Conservation (phyloP, 2,888 invertebrate species). For the Geotrupes spiniger region DNA sequence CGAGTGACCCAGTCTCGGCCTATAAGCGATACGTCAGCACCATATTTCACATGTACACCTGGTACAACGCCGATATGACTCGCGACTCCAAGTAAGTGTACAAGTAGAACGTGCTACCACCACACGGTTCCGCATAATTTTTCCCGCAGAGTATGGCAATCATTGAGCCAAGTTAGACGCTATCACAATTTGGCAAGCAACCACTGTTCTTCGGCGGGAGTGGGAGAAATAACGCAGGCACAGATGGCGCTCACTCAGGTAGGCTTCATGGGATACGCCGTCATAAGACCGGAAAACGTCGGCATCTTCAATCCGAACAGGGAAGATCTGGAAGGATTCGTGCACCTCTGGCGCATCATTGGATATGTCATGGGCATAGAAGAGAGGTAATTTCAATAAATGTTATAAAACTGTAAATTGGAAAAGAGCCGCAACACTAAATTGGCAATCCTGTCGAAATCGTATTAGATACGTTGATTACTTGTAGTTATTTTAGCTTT, state of each 20-base stretch:
- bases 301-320: constrained; percentile 60
- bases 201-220: constrained; percentile 49
- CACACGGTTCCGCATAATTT: no score
- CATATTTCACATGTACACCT: constrained; percentile 69
- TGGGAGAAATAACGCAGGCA: constrained; percentile 68
- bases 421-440: no score
- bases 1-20: constrained; percentile 62
- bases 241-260: constrained; percentile 85
- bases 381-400: constrained; percentile 58
- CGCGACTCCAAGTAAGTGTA: constrained; percentile 57
- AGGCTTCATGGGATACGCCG: constrained; percentile 77
- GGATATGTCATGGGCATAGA: constrained; percentile 80
- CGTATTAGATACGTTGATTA: no score
- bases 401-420: no score
- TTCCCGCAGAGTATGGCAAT: constrained; percentile 68
- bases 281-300: constrained; percentile 62
- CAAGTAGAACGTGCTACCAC: no score
- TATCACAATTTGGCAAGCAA: constrained; percentile 65
- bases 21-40: constrained; percentile 79
- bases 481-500: no score
- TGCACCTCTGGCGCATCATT: constrained; percentile 82
- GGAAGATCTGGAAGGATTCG: constrained; percentile 69
- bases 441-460: no score
- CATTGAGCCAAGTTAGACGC: constrained; percentile 63
- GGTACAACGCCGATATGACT: constrained; percentile 73